Evolutionary conservation across 2,888 invertebrate genomes (phyloP).

Genomic region (Sabatieria punctata): DNA sequence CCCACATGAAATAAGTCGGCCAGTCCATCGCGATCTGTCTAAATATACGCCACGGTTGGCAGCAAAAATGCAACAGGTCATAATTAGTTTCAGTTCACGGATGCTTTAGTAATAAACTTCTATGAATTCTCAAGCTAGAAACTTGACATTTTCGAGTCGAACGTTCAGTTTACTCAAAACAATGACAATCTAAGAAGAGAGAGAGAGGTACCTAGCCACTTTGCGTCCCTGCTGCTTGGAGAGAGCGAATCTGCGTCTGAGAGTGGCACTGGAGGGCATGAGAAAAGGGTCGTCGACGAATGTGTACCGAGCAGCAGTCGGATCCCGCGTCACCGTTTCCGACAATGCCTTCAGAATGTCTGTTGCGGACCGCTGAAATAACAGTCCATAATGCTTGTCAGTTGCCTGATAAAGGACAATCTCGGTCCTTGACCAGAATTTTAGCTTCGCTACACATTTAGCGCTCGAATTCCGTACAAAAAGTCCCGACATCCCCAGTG

Average conservation of each 20-base stretch:
- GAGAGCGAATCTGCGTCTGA: slow-evolving; percentile 54
- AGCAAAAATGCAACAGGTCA: background rate
- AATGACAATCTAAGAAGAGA: no score
- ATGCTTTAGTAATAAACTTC: background rate
- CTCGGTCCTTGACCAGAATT: no score
- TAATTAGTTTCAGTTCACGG: background rate
- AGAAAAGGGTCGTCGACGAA: slow-evolving; percentile 80
- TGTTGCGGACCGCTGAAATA: slow-evolving; percentile 57
- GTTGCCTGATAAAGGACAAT: no score
- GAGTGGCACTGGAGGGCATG: slow-evolving; percentile 53
- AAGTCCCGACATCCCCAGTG: no score
- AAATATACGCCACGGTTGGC: no score
- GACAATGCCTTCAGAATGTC: slow-evolving; percentile 59
- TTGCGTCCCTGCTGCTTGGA: slow-evolving; percentile 68
- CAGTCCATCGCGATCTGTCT: slow-evolving; percentile 28
- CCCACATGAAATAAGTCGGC: slow-evolving; percentile 29
- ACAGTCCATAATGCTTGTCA: background rate
- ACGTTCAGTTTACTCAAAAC: no score
- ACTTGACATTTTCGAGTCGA: no score
- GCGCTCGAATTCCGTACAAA: no score
- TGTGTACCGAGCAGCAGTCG: slow-evolving; percentile 69
- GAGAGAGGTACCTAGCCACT: no score
- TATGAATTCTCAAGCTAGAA: no score
- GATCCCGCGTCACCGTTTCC: slow-evolving; percentile 57
- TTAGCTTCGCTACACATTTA: background rate